Conservation (phyloP, 2,888 invertebrate species). For the Opisthograptis luteolata region DNA sequence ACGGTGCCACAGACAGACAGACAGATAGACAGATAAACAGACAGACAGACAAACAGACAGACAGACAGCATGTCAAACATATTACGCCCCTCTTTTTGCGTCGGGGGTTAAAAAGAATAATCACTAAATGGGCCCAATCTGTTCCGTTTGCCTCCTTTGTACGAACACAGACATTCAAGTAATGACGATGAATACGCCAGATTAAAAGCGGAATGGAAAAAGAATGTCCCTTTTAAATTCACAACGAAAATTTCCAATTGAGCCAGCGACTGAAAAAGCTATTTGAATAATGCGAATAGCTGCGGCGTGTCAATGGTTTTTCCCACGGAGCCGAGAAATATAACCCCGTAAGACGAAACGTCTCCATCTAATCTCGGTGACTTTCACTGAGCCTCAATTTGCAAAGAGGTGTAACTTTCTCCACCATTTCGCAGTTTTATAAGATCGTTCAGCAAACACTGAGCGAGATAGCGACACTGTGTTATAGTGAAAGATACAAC, state of each 20-base stretch:
- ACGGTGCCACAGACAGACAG: no score
- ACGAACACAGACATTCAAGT: background rate
- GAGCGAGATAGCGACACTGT: slow-evolving; percentile 38
- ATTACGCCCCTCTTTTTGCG: no score
- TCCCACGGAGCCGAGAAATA: slow-evolving; percentile 29
- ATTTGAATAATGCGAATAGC: slow-evolving; percentile 24
- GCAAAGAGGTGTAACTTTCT: slow-evolving; percentile 54
- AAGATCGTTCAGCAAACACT: slow-evolving; percentile 32
- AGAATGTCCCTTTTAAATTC: slow-evolving; percentile 1
- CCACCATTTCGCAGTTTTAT: slow-evolving; percentile 51
- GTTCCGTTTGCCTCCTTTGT: background rate
- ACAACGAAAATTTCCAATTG: background rate
- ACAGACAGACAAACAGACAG: no score
- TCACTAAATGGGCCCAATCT: no score
- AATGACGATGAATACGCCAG: background rate
- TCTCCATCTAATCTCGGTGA: slow-evolving; percentile 52
- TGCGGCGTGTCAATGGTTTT: slow-evolving; percentile 23
- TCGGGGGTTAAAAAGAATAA: no score
- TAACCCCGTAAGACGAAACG: slow-evolving; percentile 35
- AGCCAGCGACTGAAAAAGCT: slow-evolving; percentile 7
- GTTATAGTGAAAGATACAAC: no score
- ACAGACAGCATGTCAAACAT: no score
- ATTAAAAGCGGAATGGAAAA: background rate
- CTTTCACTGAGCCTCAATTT: slow-evolving; percentile 53
- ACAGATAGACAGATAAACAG: no score